Evolutionary conservation across 2,797 vertebrate genomes (phyloP), one percentile per base, ranked within the genome.

Genomic region (Botia kubotai): DNA sequence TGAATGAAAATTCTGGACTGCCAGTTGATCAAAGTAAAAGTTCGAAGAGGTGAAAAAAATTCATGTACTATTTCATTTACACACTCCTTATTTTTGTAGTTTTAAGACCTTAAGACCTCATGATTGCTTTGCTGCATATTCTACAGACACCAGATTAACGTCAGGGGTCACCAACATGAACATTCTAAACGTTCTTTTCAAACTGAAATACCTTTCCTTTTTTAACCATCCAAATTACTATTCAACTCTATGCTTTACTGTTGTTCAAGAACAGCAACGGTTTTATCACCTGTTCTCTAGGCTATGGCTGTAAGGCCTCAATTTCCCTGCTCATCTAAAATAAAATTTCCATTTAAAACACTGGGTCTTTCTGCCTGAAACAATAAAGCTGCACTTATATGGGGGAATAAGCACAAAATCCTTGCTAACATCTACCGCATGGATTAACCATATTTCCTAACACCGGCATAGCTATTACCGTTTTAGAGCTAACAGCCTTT

Each of bases 321-420:
- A 53, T 85, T 46, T 87, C 85, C 86, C 87, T 81, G 33, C 74
- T 4, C 75, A 52, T 57, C 16, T 76, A 17, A 58, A 82, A 70
- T 82, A 66, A 85, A 89, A 89, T 85, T 85, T 81, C 89, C 83
- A 87, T 85, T 85, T 70, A 67, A 84, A 88, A 84, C 77, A 82
- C 80, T 53, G 60, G 72, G 81, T 26, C 86, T 88, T 86, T 88
- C 87, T 88, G 84, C 82, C 82, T 77, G 39, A 75, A 81, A 63
- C 74, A 87, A 88, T 85, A 87, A 82, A 83, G 77, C 66, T 50
- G 29, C 66, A 52, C 73, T 83, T 77, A 82, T 66, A 75, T 55
- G 2, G 76, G 76, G 84, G 85, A 88, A 86, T 86, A 85, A 67
- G 85, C 19, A 60, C 52, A 76, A 86, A 75, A 86, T 55, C 60